Conservation (phyloP, 2,113 vertebrate genomes). For the Synodontis membranacea region DNA sequence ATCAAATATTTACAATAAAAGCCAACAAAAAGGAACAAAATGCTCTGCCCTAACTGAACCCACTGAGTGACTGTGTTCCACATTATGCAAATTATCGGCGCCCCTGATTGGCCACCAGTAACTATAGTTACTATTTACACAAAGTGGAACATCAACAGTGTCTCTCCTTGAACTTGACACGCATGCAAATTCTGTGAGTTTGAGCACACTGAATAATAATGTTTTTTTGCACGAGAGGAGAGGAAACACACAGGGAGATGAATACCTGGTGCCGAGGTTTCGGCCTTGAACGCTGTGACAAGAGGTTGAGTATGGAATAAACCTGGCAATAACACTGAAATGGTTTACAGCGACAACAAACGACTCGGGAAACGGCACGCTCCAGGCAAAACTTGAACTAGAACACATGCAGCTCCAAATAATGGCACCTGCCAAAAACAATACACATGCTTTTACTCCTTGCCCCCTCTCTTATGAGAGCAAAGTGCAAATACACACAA, state of each 20-base stretch:
- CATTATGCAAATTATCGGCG: not conserved
- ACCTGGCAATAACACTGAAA: slow-evolving; percentile 1
- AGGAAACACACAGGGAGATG: not conserved
- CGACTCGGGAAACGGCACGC: not conserved
- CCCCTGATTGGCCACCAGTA: not conserved
- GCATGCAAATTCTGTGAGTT: not conserved
- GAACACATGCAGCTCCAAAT: slow-evolving; percentile 29
- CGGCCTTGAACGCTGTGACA: slow-evolving; percentile 1
- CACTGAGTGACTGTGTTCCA: not conserved
- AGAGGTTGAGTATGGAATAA: slow-evolving; percentile 28
- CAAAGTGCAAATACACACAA: not conserved
- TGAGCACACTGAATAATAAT: not conserved
- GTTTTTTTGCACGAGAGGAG: slow-evolving; percentile 3
- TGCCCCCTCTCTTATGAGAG: not conserved
- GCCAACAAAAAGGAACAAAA: not conserved
- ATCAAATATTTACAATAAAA: not conserved
- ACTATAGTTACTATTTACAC: not conserved
- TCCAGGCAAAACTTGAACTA: slow-evolving; percentile 28
- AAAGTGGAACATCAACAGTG: not conserved
- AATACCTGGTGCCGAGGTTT: slow-evolving; percentile 20
- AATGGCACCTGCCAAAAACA: slow-evolving; percentile 24
- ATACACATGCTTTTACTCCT: not conserved
- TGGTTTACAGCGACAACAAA: slow-evolving; percentile 23
- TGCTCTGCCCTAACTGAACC: not conserved
- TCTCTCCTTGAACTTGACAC: not conserved